Base-by-base conservation (phyloP, 2,113 vertebrate species). In the Salvator merianae region DNA sequence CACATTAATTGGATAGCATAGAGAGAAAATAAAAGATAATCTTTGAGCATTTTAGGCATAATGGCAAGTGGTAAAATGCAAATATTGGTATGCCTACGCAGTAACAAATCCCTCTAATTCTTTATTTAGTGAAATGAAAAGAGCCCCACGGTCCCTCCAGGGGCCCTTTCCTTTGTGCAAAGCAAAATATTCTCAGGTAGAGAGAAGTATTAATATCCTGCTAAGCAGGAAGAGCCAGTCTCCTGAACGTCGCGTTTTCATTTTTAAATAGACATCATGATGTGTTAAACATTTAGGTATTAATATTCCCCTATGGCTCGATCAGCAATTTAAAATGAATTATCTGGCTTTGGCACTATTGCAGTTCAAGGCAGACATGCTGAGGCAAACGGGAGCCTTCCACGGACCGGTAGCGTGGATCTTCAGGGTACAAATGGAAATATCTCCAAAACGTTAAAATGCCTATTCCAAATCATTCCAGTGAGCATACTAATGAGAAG, bases 211-310 rank as follows among this genome's bases (percentile, higher is more conserved):
- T 84, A 77, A 77, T 84, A 63, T 38, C 55, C 32, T 65, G 40
- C 53, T 40, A 79, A 66, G 68, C 70, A 73, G 40, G 55, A 79
- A 73, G 68, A 79, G 40, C 84, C 72, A 82, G 69, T 12, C 18
- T 22, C 43, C 59, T 53, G 47, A 59, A 87, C 30, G 53, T 72
- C 24, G 53, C 50, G 84, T 70, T 86, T 90, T 81, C 79, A 74
- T 91, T 90, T 84, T 84, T 88, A 89, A 91, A 86, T n/a, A 83
- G 78, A 65, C 86, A 74, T 85, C 69, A 83, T 79, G 79, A 90
- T 84, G 80, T 88, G 91, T 92, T 93, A 91, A 94, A 87, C 93
- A 93, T 94, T 93, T 92, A 91, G 93, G 91, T 89, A 92, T 92
- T 94, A 92, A 91, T 93, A 89, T 91, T 91, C 91, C 91, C 91